phyloP scores from a whole-genome alignment of 2,113 vertebrate species.

The Pelodiscus sinensis region DNA sequence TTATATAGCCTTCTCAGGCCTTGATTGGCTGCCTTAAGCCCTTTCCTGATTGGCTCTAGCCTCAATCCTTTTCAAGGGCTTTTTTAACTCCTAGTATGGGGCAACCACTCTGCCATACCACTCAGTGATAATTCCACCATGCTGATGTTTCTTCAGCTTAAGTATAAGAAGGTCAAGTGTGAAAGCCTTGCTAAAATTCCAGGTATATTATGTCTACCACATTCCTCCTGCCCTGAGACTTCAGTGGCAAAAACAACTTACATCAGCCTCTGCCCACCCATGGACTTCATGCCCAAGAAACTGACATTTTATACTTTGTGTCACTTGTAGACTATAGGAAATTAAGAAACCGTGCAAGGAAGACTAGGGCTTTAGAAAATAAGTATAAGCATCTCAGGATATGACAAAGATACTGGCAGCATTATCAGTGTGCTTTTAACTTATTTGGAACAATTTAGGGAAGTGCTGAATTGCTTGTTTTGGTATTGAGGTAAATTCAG shows the following conservation, averaged over 20 bases:
- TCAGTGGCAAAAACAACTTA: not conserved
- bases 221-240: not conserved
- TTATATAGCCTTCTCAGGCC: too few species aligned
- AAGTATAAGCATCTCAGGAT: not conserved
- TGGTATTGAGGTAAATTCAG: constrained; percentile 19
- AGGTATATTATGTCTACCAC: not conserved
- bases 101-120: not conserved
- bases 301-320: not conserved
- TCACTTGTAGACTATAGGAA: not conserved
- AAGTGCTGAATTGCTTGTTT: constrained; percentile 19
- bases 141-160: not conserved
- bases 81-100: too few species aligned
- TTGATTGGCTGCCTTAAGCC: too few species aligned
- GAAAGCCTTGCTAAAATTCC: not conserved
- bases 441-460: constrained; percentile 37
- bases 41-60: too few species aligned
- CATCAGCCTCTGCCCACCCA: fast-evolving
- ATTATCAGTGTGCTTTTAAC: not conserved
- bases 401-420: not conserved
- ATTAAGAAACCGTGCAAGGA: not conserved
- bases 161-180: not conserved
- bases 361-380: not conserved
- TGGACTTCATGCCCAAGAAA: not conserved
- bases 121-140: not conserved
- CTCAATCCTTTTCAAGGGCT: too few species aligned